Conservation (phyloP, 2,797 vertebrate genomes). For the Sarcophilus harrisii region DNA sequence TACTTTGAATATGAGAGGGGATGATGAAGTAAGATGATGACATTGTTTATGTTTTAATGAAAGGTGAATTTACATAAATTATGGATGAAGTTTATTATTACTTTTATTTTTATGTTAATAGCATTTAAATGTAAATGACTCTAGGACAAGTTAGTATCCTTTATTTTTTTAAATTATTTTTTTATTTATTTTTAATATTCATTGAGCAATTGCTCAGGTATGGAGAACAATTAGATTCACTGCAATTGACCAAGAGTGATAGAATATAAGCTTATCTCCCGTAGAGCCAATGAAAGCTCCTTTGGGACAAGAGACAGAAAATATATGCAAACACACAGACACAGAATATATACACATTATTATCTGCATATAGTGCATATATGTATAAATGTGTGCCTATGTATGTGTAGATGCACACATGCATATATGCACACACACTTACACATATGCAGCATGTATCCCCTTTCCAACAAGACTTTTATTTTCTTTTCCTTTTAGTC, state of each 20-base stretch:
- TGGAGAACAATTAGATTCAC: not conserved
- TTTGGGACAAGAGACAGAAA: not conserved
- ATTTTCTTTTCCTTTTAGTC: not conserved
- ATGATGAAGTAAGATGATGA: not conserved
- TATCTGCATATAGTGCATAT: too few species aligned
- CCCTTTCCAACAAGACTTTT: not conserved
- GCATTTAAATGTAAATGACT: not conserved
- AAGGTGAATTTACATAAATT: not conserved
- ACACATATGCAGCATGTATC: not conserved
- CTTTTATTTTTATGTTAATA: not conserved
- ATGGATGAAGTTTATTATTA: not conserved
- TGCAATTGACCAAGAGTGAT: not conserved
- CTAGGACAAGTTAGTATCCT: not conserved
- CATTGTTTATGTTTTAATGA: not conserved
- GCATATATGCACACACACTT: too few species aligned
- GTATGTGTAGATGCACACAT: too few species aligned
- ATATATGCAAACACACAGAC: too few species aligned
- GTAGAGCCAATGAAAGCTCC: not conserved
- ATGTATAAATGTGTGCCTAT: too few species aligned
- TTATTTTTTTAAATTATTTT: too few species aligned
- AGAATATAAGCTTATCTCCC: not conserved
- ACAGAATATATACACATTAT: too few species aligned
- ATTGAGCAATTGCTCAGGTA: not conserved
- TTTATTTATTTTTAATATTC: not conserved
- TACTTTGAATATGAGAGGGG: not conserved